Evolutionary conservation across 92 coral and sea anemone species (phyloP), one percentile per base, ranked within the genome.

Genomic region (Pocillopora grandis): DNA sequence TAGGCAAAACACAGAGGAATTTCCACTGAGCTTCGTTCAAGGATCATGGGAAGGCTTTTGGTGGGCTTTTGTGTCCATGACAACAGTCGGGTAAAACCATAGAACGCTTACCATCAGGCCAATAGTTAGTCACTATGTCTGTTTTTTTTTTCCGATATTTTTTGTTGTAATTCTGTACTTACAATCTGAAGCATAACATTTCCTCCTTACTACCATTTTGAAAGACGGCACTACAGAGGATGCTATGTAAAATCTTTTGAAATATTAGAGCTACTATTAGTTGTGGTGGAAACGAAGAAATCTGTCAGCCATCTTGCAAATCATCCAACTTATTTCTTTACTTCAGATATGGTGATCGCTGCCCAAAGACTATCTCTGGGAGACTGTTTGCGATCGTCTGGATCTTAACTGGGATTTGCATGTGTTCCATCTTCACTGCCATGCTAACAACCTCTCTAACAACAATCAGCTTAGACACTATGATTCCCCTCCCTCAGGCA

Each of bases 391-490:
- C 98, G 10, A 87, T 95, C 61, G 59, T 75, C 21, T 95, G 96
- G 96, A 95, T 95, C 57, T 85, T 95, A 60, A 80, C 91, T 78
- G 98, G 98, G 52, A 90, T 95, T 58, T 95, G 98, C 62, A 95
- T 95, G 57, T 92, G 92, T 42, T 95, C 98, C 0, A 93, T 95
- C 70, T 95, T 95, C 72, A 95, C 98, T 12, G 98, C 98, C 10
- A 92, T 95, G 59, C 76, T 95, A 66, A 95, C 98, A 31, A 91
- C 98, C n/a, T 77, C 98, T 3, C 80, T 95, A 20, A 95, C 98
- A 10, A 80, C 98, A 66, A 92, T 95, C 71, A 81, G 92, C 58
- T 84, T 95, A 33, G 96, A 92, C 66, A 91, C 90, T 36, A 80
- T 20, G 79, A 91, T 60, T 72, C 82, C 79, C 13, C 76, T 95